Base-by-base conservation (phyloP, 2,888 invertebrate species). In the Spatulosminthurus flaviceps region DNA sequence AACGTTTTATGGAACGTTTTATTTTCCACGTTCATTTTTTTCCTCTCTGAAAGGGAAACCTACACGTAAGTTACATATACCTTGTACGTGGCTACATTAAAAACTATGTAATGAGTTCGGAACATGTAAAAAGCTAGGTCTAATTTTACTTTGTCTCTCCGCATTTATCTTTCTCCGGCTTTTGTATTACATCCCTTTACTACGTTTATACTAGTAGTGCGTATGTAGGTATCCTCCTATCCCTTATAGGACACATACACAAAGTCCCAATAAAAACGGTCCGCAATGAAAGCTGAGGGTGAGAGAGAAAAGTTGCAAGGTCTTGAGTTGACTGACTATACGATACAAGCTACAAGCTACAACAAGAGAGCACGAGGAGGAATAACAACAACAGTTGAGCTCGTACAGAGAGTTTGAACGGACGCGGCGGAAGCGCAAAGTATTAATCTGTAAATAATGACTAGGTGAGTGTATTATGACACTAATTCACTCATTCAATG, bases 381-480 rank as follows among this genome's bases (percentile, higher is more conserved):
- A n/a, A n/a, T n/a, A n/a, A n/a, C n/a, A n/a, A n/a, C n/a, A n/a
- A n/a, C n/a, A n/a, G n/a, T n/a, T n/a, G n/a, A n/a, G n/a, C n/a
- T n/a, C n/a, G n/a, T n/a, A n/a, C n/a, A n/a, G 13, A 41, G 41
- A 43, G 29, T 26, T 67, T 43, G 69, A 77, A 77, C 42, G 28
- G 76, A 76, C 76, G 67, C 69, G 69, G 77, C 77, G 77, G 77
- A 77, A 77, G 43, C 77, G 69, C 22, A 77, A 77, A 77, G 77
- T 77, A 77, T 77, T 77, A 77, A 77, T 77, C 77, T 77, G 67
- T 67, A 77, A 69, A 77, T 77, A 77, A 77, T 77, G 77, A 77
- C 69, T 77, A 69, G 77, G 77, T 77, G 51, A 77, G 51, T 26
- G 51, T 69, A 77, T 77, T 77, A 77, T 77, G 77, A 77, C 69